A percentile compares a stretch with the other conserved stretches of the same genome.
Evolutionary conservation across 2,888 invertebrate species (phyloP).

Genomic region (Limnephilus lunatus): DNA sequence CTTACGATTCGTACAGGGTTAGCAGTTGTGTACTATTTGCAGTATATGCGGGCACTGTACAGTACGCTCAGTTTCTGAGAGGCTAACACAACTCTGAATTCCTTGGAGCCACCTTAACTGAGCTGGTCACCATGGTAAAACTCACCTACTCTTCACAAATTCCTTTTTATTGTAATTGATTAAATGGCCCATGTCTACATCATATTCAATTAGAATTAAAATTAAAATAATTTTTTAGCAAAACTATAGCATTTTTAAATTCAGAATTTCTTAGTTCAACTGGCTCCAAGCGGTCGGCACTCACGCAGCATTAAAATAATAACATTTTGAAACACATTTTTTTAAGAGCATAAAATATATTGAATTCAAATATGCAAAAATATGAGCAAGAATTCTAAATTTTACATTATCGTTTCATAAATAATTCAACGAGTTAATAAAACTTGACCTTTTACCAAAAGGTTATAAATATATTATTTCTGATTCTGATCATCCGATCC

Average conservation of each 20-base stretch:
- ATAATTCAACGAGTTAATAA: neutral
- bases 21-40: no score
- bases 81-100: no score
- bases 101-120: no score
- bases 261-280: no score
- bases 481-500: neutral
- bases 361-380: neutral
- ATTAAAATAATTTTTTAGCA: neutral
- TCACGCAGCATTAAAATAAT: no score
- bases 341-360: neutral
- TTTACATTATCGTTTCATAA: neutral
- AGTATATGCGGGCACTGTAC: no score
- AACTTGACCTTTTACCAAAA: neutral
- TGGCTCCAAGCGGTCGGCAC: no score
- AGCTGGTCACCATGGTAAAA: no score
- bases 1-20: no score
- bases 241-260: neutral
- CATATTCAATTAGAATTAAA: neutral
- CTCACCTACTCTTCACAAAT: no score
- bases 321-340: neutral
- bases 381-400: neutral
- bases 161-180: neutral
- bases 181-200: neutral
- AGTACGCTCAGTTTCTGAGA: no score
- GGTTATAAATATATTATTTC: neutral